Evolutionary conservation across 1,140 invertebrate genomes (phyloP).

Genomic region (Asobara japonica): DNA sequence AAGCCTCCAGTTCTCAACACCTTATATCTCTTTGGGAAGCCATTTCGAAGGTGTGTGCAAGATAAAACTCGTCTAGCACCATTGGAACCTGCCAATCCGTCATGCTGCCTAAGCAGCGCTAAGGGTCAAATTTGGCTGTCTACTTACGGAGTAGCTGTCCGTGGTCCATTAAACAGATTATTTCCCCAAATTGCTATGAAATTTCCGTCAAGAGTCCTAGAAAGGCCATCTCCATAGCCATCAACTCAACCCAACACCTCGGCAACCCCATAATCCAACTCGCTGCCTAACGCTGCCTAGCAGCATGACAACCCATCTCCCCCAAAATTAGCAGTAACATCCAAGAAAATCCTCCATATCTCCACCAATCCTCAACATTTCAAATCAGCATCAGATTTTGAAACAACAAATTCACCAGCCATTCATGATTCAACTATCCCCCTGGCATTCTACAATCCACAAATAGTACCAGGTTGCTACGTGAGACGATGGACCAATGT

Average conservation of each 20-base stretch:
- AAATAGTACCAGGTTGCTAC: constrained; percentile 8
- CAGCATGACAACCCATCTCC: too few relatives aligned
- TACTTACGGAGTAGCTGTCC: too few relatives aligned
- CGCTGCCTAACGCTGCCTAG: too few relatives aligned
- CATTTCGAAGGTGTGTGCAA: too few relatives aligned
- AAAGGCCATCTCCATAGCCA: background rate
- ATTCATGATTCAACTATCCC: constrained; percentile 2
- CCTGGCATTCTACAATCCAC: background rate
- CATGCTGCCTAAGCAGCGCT: too few relatives aligned
- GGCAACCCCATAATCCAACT: too few relatives aligned
- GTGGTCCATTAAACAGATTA: too few relatives aligned
- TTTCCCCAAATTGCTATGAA: background rate
- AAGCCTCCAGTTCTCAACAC: too few relatives aligned
- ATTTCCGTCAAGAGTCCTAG: background rate
- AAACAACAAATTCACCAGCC: constrained; percentile 1
- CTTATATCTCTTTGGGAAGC: background rate
- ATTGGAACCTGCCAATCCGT: too few relatives aligned
- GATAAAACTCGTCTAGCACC: too few relatives aligned
- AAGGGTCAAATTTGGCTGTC: too few relatives aligned
- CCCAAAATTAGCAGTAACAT: too few relatives aligned
- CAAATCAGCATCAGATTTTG: background rate
- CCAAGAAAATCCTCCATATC: background rate
- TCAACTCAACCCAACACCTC: background rate
- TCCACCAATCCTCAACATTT: background rate
- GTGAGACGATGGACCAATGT: constrained; percentile 14